These are phyloP conservation scores for Lates japonicus DNA, from an alignment of 2,797 vertebrate species.

Conservation along the genomic window DNA sequence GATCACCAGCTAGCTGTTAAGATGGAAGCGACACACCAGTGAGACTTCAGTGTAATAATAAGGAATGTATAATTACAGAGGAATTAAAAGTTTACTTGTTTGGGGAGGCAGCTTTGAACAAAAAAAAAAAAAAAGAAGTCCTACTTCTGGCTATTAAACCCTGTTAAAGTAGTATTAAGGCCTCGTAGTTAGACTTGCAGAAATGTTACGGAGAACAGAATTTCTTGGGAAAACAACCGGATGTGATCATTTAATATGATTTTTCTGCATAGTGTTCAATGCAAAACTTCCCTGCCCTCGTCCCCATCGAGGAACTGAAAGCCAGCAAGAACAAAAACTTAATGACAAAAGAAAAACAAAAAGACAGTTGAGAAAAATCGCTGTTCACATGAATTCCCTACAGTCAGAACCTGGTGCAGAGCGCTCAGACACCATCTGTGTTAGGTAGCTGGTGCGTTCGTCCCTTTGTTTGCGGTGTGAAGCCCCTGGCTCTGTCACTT, in stretches of 20 bases:
- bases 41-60: slow-evolving; percentile 48
- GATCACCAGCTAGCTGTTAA: slow-evolving; percentile 50
- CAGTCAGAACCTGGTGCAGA: slow-evolving; percentile 65
- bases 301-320: slow-evolving; percentile 51
- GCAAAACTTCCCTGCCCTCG: slow-evolving; percentile 42
- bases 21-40: slow-evolving; percentile 35
- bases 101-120: slow-evolving; percentile 66
- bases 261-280: slow-evolving; percentile 67
- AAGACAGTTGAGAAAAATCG: slow-evolving; percentile 76
- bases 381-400: slow-evolving; percentile 79
- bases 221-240: slow-evolving; percentile 43
- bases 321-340: slow-evolving; percentile 46
- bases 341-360: slow-evolving; percentile 68
- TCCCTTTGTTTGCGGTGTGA: slow-evolving; percentile 78
- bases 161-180: slow-evolving; percentile 81
- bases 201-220: slow-evolving; percentile 49
- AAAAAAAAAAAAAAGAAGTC: slow-evolving; percentile 26
- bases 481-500: slow-evolving; percentile 80
- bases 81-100: slow-evolving; percentile 34
- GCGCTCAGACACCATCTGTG: slow-evolving; percentile 50
- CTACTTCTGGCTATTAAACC: slow-evolving; percentile 59
- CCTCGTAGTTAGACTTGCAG: slow-evolving; percentile 74
- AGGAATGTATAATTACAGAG: slow-evolving; percentile 65
- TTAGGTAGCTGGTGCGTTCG: slow-evolving; percentile 70
- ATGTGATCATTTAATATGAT: slow-evolving; percentile 45